A percentile compares a stretch with the other conserved stretches of the same genome.
These are phyloP conservation scores for Temnothorax curvispinosus DNA, from an alignment of 1,140 invertebrate species.

Conservation along the genomic window DNA sequence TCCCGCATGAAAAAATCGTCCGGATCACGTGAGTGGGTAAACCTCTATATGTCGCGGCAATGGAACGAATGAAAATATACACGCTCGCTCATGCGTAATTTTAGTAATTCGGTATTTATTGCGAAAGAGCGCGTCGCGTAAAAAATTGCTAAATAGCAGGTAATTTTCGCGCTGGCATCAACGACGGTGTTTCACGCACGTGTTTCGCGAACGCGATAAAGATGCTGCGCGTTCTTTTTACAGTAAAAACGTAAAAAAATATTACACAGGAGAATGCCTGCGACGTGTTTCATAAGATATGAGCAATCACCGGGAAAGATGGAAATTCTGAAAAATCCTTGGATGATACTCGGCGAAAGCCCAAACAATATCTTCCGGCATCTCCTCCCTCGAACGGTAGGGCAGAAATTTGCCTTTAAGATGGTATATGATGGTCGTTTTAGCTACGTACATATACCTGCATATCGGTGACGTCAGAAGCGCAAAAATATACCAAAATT, in stretches of 20 bases:
- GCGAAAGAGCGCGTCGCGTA: constrained; percentile 15
- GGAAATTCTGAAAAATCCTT: constrained; percentile 36
- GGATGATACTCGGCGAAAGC: constrained; percentile 4
- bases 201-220: not conserved
- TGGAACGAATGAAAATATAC: constrained; percentile 16
- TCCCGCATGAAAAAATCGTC: constrained; percentile 6
- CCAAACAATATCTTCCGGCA: constrained; percentile 44
- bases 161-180: not conserved
- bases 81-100: constrained; percentile 21
- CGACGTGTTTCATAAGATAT: constrained; percentile 34
- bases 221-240: not conserved
- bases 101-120: constrained; percentile 21
- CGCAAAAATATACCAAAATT: constrained; percentile 3
- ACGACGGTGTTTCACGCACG: not conserved
- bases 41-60: not conserved
- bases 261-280: not conserved
- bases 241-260: constrained; percentile 23
- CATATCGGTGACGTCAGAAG: constrained; percentile 36
- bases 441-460: not conserved
- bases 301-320: constrained; percentile 39
- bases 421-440: not conserved
- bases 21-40: not conserved
- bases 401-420: constrained; percentile 32
- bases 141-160: constrained; percentile 23
- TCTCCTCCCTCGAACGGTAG: not conserved